Evolutionary conservation across 2,797 vertebrate species (phyloP).

Genomic region (Graptemys geographica): DNA sequence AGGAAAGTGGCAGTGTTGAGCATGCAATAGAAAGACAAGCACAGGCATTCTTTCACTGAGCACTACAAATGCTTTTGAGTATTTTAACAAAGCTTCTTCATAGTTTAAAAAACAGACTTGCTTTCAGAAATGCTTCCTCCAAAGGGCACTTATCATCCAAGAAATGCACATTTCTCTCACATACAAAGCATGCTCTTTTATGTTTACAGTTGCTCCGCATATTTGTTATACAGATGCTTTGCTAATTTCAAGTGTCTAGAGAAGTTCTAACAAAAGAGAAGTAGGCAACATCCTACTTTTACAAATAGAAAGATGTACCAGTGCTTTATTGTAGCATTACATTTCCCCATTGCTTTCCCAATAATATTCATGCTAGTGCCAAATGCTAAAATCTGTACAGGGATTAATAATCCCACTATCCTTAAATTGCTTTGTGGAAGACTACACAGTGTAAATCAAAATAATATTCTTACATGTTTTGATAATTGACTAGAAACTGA

Average conservation of each 20-base stretch:
- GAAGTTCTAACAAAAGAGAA: not conserved
- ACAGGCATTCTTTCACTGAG: not conserved
- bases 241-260: not conserved
- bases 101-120: not conserved
- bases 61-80: not conserved
- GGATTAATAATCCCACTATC: not conserved
- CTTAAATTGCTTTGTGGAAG: accelerated
- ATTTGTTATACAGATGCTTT: not conserved
- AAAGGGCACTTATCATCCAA: accelerated
- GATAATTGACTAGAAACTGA: not conserved
- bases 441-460: not conserved
- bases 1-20: not conserved
- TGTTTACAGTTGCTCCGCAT: not conserved
- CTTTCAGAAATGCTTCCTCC: not conserved
- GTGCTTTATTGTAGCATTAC: not conserved
- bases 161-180: not conserved
- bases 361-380: not conserved
- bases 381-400: not conserved
- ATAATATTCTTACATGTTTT: not conserved
- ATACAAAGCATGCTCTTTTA: not conserved
- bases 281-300: not conserved
- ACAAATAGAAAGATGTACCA: not conserved
- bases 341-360: not conserved
- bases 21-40: not conserved
- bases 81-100: not conserved